Base-by-base conservation (phyloP, 2,797 vertebrate species). In the Varecia variegata region DNA sequence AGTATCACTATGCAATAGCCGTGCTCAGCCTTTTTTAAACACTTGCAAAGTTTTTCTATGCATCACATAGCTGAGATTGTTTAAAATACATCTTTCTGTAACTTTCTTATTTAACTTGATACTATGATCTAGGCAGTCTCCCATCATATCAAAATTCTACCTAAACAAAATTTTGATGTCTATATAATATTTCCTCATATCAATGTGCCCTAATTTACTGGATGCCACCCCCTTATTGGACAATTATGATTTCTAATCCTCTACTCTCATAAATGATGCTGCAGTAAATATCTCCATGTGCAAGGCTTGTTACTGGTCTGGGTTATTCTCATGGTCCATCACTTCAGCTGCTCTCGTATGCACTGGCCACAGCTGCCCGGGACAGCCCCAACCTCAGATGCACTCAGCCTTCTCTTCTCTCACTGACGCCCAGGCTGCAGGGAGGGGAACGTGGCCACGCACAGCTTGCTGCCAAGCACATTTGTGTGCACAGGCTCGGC, bases 361-460 rank as follows among this genome's bases (percentile, higher is more conserved):
- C 32, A 5, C n/a, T 3, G 45, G 68, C 30, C 74, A 65, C 45
- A 27, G 25, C 70, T 86, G n/a, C 56, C 40, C 20, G 35, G 45
- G 7, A 30, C 13, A 3, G 12, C 43, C 58, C 32, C 56, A 32
- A 7, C 27, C 35, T 88, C 43, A 40, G 58, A 58, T 40, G 27
- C 12, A 40, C 56, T 45, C 30, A 30, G 38, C 32, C 76, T 67
- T 15, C 21, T 20, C 74, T 58, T n/a, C 60, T 0, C 21, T 21
- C 0, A 32, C 25, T 11, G 13, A 60, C 13, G 5, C 3, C 2
- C 23, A 7, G 68, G 40, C 54, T 43, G 32, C 15, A 0, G 23
- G 17, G 70, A 54, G 7, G 2, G 4, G 35, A 20, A 20, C 7
- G 0, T 0, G 9, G 30, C 3, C 0, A 1, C 2, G 0, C 3